A percentile compares a stretch with the other conserved stretches of the same genome.
Evolutionary conservation across 2,113 vertebrate genomes (phyloP).

Genomic region (Echinops telfairi): DNA sequence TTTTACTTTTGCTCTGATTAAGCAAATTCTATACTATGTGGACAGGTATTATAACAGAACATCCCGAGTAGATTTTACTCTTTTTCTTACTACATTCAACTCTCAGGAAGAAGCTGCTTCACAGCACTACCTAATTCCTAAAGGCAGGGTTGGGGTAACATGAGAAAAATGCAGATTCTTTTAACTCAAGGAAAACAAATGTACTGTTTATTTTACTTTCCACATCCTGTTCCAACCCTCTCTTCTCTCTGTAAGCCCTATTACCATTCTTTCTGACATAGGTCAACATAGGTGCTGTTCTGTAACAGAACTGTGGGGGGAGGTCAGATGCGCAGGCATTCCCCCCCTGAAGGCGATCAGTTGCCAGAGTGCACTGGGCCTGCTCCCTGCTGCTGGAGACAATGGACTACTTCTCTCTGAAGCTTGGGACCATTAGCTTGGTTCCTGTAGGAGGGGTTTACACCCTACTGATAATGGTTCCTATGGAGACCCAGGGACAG

Average conservation of each 20-base stretch:
- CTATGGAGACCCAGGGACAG: too few species aligned
- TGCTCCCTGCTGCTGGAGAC: too few species aligned
- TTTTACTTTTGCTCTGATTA: background rate
- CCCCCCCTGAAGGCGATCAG: too few species aligned
- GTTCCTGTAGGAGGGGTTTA: too few species aligned
- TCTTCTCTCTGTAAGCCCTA: background rate
- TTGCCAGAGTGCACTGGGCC: too few species aligned
- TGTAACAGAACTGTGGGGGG: too few species aligned
- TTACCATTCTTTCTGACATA: background rate
- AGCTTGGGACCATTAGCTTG: too few species aligned
- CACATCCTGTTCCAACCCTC: background rate
- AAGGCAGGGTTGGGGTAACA: too few species aligned
- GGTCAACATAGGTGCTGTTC: background rate
- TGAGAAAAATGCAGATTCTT: background rate
- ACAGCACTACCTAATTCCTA: too few species aligned
- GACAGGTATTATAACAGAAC: background rate
- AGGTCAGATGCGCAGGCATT: too few species aligned
- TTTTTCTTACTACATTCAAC: conserved; percentile 6
- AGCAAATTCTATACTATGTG: conserved; percentile 12
- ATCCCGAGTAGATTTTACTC: background rate
- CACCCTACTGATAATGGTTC: too few species aligned
- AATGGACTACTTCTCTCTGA: too few species aligned
- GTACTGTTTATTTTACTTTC: background rate
- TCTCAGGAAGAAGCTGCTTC: background rate
- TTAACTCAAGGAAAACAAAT: conserved; percentile 35